A percentile compares a stretch with the other conserved stretches of the same genome.
Evolutionary conservation across 2,888 invertebrate species (phyloP).

Genomic region (Dermolepida albohirtum): DNA sequence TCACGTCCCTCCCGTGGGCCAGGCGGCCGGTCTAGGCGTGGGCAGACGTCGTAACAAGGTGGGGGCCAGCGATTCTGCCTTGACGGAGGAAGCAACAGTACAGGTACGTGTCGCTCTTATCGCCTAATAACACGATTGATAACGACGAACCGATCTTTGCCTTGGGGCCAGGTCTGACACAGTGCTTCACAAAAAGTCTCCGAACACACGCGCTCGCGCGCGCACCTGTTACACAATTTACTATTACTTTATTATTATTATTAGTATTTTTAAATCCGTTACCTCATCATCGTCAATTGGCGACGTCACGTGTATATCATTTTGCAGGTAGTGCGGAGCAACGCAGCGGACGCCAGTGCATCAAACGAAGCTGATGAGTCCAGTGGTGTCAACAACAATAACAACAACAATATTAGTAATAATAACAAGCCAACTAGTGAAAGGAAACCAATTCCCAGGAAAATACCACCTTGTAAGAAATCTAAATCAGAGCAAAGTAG

Average conservation of each 20-base stretch:
- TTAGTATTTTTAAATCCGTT: slow-evolving; percentile 35
- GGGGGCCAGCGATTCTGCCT: slow-evolving; percentile 75
- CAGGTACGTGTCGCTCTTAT: slow-evolving; percentile 45
- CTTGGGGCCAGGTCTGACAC: slow-evolving; percentile 1
- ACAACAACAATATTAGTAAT: slow-evolving; percentile 46
- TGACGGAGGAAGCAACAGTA: slow-evolving; percentile 61
- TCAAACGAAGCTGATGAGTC: slow-evolving; percentile 24
- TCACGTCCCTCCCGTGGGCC: slow-evolving; percentile 84
- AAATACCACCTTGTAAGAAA: slow-evolving; percentile 50
- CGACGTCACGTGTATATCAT: slow-evolving; percentile 40
- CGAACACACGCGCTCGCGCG: slow-evolving; percentile 38
- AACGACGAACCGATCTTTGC: slow-evolving; percentile 30
- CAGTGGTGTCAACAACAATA: slow-evolving; percentile 37
- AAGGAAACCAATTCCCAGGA: slow-evolving; percentile 12
- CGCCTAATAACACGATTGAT: slow-evolving; percentile 28
- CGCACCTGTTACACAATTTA: slow-evolving; percentile 34
- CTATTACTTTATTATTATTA: slow-evolving; percentile 5
- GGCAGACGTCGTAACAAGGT: slow-evolving; percentile 78
- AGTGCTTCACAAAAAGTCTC: slow-evolving; percentile 1
- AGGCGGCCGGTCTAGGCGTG: slow-evolving; percentile 69
- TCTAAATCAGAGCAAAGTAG: slow-evolving; percentile 50
- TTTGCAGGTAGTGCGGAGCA: slow-evolving; percentile 41
- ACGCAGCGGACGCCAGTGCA: slow-evolving; percentile 31
- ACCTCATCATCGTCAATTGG: slow-evolving; percentile 40
- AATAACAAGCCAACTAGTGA: slow-evolving; percentile 30